Evolutionary conservation across 2,797 vertebrate genomes (phyloP).

Genomic region (Danio jaintianensis): DNA sequence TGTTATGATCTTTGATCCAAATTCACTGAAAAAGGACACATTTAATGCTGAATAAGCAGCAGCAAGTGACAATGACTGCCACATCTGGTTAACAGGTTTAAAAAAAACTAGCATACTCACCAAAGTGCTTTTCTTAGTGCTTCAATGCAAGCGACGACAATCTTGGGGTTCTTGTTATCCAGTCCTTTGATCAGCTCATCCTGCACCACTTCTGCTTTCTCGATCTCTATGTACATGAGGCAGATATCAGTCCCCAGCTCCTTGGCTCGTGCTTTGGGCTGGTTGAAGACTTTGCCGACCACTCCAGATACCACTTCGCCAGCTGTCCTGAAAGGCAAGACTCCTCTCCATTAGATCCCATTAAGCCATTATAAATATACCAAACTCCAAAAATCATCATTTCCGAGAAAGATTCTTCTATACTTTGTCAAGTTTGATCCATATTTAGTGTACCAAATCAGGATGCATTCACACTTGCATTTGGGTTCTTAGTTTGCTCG

Average conservation of each 20-base stretch:
- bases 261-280: constrained; percentile 97
- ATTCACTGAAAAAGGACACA: constrained; percentile 85
- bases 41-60: constrained; percentile 15
- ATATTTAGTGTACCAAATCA: background rate
- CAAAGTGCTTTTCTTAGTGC: constrained; percentile 89
- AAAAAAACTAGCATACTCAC: constrained; percentile 73
- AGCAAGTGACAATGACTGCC: constrained; percentile 7
- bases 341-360: constrained; percentile 8
- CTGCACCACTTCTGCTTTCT: constrained; percentile 92
- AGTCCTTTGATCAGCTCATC: constrained; percentile 95
- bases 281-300: constrained; percentile 98
- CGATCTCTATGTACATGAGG: constrained; percentile 95
- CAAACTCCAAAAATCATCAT: background rate
- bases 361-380: background rate
- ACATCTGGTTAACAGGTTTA: constrained; percentile 15
- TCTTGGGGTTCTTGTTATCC: constrained; percentile 98
- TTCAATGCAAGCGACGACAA: constrained; percentile 92
- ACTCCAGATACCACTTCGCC: constrained; percentile 96
- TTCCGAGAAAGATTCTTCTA: background rate
- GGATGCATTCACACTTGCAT: too few species aligned
- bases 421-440: background rate
- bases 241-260: constrained; percentile 94
- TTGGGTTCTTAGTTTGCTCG: too few species aligned
- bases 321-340: constrained; percentile 84
- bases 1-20: constrained; percentile 94